These are phyloP conservation scores for Silurus asotus DNA, from an alignment of 2,113 vertebrate genomes.

Conservation along the genomic window DNA sequence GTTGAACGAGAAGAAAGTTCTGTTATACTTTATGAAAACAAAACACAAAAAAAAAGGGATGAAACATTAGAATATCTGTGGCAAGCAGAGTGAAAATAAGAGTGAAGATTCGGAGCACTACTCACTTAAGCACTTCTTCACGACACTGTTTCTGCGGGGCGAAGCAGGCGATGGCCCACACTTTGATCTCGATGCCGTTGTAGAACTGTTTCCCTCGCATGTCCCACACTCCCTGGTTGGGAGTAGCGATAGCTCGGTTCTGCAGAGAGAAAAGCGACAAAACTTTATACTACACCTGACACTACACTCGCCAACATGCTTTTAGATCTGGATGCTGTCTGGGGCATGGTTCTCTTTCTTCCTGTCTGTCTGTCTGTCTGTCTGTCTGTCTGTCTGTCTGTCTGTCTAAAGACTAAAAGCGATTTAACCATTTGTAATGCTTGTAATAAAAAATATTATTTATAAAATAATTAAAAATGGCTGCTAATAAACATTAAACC, in stretches of 20 bases:
- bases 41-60: background rate
- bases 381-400: no score
- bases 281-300: background rate
- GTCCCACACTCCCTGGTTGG: slow-evolving; percentile 99
- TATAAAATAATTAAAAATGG: background rate
- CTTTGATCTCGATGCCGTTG: slow-evolving; percentile 99
- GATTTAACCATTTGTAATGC: background rate
- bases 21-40: background rate
- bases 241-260: slow-evolving; percentile 97
- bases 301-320: background rate
- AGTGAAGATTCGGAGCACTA: background rate
- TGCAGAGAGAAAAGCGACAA: slow-evolving; percentile 59
- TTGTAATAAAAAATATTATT: background rate
- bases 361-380: no score
- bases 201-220: slow-evolving; percentile 99
- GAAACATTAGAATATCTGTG: background rate
- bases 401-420: no score
- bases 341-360: no score
- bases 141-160: slow-evolving; percentile 98
- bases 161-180: slow-evolving; percentile 99
- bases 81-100: background rate
- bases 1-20: background rate
- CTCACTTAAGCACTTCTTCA: slow-evolving; percentile 99
- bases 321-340: background rate
- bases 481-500: background rate